Base-by-base conservation (phyloP, 2,113 vertebrate species). In the Dicentrarchus labrax region DNA sequence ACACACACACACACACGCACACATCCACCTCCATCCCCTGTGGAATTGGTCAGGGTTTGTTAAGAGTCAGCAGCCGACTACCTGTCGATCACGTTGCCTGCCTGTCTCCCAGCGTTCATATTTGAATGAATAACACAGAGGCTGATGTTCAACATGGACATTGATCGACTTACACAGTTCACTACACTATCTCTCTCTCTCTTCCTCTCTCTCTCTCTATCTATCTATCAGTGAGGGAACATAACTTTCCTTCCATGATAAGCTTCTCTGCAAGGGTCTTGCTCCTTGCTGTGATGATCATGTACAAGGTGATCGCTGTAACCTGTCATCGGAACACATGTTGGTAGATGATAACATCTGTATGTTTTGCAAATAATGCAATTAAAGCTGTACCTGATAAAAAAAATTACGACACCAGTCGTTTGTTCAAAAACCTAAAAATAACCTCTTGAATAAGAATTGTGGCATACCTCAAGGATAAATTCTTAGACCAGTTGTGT, bases 101-200 rank as follows among this genome's bases (percentile, higher is more conserved):
- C 60, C 69, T 53, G 53, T 78, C 83, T 73, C 4, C 61, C 48
- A 21, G 60, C 50, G 38, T 57, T 90, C 78, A 65, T 76, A 82
- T 88, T 72, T 82, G 83, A 90, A 89, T 88, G 72, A 88, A 56
- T 48, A 83, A 84, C 86, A 85, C 38, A 56, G 71, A 36, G 73
- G 41, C 76, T 48, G 80, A 83, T 89, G 80, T 90, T 78, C 48
- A 75, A 69, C 88, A 82, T 50, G 22, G 56, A 85, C 84, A 67
- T 3, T 82, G 83, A 89, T 86, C 61, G 70, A 75, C 70, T 65
- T 69, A 72, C 84, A 86, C 79, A 60, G 75, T 22, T 82, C 56
- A 45, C 78, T 65, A 15, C 82, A 61, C 53, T 30, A 41, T 59
- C 41, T 36, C 56, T 59, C 57, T 60, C 57, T 51, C 71, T 12